Base-by-base conservation (phyloP, 2,888 invertebrate genomes). In the Cantharis lateralis region DNA sequence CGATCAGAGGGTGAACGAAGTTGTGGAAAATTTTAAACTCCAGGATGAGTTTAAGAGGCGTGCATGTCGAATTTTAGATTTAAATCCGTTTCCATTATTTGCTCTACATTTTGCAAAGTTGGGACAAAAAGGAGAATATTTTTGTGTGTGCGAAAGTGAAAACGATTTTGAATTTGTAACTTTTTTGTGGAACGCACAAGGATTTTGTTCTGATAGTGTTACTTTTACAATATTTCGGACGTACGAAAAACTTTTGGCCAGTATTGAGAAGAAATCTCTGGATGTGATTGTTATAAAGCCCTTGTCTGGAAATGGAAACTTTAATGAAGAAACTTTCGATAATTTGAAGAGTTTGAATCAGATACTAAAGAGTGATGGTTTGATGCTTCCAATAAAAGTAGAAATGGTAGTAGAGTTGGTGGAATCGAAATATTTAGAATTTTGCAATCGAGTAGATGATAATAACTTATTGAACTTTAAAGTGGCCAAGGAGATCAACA, bases 81-180 rank as follows among this genome's bases (percentile, higher is more conserved):
- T 91, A 26, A 90, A 90, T 81, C 91, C 91, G 7, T 92, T 93
- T 84, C 93, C 94, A 0, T 81, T 93, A 63, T 90, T 92, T 83
- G 93, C 93, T 0, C 84, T 93, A 63, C 85, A 90, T 72, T 86
- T 93, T 85, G 86, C 92, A 16, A 90, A 90, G 83, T 88, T 89
- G 72, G 90, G 90, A 63, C 68, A 13, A 32, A n/a, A 18, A 24
- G 77, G 68, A 24, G 16, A 32, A 88, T 74, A 74, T 13, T 68
- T 20, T 15, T 91, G 90, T 83, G 86, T 86, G 81, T 88, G 89
- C 64, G 87, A 87, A 82, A 88, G 84, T 78, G 66, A 80, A 62
- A 84, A 62, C 26, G 89, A 91, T 76, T 85, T 88, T 81, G 78
- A 83, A n/a, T 88, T 91, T 78, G 86, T 91, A 68, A 69, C 71